phyloP scores from a whole-genome alignment of 2,113 vertebrate genomes.

The Poecile atricapillus region DNA sequence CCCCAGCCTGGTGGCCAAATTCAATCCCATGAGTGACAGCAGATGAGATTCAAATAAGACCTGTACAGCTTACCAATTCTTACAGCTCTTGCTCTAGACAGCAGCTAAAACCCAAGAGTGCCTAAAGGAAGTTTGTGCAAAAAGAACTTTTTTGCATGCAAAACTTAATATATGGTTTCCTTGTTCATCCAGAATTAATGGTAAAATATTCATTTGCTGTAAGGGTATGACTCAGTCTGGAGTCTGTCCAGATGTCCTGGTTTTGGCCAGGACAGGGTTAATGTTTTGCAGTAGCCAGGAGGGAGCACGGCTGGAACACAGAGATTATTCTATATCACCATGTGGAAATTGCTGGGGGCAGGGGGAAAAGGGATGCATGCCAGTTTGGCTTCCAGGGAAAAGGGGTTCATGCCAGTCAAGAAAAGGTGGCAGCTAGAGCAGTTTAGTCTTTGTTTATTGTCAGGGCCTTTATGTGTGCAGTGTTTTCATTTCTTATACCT shows the following conservation, averaged over 20 bases:
- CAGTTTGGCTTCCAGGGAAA: accelerated
- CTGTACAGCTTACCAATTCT: not conserved
- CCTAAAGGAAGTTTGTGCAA: not conserved
- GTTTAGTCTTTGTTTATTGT: not conserved
- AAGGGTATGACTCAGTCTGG: not conserved
- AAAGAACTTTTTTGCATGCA: not conserved
- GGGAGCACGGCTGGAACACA: accelerated
- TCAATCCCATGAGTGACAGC: not conserved
- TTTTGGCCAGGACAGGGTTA: not conserved
- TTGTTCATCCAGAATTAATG: not conserved
- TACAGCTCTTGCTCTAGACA: not conserved
- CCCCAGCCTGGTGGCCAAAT: not conserved
- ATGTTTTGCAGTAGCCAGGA: not conserved
- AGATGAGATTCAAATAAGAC: not conserved
- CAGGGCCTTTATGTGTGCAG: not conserved
- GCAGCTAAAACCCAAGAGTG: not conserved
- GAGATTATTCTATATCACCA: not conserved
- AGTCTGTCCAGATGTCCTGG: not conserved
- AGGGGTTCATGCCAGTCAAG: accelerated
- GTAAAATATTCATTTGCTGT: not conserved
- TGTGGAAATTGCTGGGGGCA: not conserved
- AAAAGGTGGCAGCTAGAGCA: not conserved
- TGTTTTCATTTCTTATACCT: not conserved
- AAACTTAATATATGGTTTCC: not conserved
- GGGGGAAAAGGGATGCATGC: too few relatives aligned